Evolutionary conservation across 1,140 invertebrate genomes (phyloP), one percentile per base, ranked within the genome.

Genomic region (Drosophila kurseongensis): DNA sequence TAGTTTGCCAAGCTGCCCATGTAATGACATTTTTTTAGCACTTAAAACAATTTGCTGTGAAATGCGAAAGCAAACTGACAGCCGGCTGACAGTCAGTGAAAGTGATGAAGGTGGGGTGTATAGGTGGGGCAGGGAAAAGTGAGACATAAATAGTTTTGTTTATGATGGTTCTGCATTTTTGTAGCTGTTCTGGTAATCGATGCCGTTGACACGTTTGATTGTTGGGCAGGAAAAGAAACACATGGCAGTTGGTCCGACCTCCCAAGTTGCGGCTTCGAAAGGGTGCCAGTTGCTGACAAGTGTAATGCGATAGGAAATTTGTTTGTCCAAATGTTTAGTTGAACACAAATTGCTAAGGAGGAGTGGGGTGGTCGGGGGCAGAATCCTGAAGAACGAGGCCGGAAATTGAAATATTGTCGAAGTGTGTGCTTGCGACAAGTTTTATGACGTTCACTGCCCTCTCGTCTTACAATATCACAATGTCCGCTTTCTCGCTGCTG

Each of bases 11-110:
- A 50, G 62, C 48, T 38, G 48, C 23, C 55, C 54, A 40, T 76
- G 79, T 58, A 68, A 77, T 62, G 75, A 83, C 79, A 83, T 71
- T 77, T 73, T 69, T 73, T 56, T 51, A 88, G 72, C 83, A 88
- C 83, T 86, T 86, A 86, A 83, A 79, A 57, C 83, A 88, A 88
- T 88, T 88, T 83, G 52, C 67, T 61, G 57, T 41, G 52, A 72
- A 71, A 78, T 74, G 81, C 81, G 63, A 78, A 85, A 83, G 71
- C 67, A 83, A 73, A 68, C 58, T 84, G 80, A 77, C 81, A 78
- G 61, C 35, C 40, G 23, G 62, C 41, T 89, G 83, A 88, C 83
- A 83, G 52, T 4, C n/a, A 32, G 36, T 55, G 23, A 75, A 27
- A 27, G 27, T 10, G 8, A 27, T 10, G 10, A n/a, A 32, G 36